Evolutionary conservation across 2,113 vertebrate genomes (phyloP).

Genomic region (Dasyurus viverrinus): DNA sequence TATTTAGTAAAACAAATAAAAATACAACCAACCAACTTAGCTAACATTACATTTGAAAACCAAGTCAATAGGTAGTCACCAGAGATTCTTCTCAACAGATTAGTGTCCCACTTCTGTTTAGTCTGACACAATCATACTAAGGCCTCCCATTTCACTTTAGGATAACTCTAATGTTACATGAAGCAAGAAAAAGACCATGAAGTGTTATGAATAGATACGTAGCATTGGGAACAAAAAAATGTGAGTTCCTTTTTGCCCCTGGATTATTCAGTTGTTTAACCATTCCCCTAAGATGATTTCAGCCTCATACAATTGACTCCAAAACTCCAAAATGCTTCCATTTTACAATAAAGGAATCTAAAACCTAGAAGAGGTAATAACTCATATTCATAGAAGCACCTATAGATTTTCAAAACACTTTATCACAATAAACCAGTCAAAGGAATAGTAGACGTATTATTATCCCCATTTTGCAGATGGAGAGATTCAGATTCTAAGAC

Average conservation of each 20-base stretch:
- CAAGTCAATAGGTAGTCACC: background rate
- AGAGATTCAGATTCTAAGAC: background rate
- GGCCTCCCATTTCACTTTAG: background rate
- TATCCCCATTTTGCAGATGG: background rate
- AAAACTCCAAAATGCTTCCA: background rate
- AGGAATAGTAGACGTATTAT: background rate
- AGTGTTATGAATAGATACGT: background rate
- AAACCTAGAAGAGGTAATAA: background rate
- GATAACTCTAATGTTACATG: background rate
- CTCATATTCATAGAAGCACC: background rate
- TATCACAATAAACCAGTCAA: background rate
- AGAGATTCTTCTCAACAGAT: background rate
- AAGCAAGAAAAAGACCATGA: background rate
- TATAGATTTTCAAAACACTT: background rate
- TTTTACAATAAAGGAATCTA: background rate
- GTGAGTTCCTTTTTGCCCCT: background rate
- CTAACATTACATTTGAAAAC: background rate
- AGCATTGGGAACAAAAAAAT: background rate
- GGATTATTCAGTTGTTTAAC: background rate
- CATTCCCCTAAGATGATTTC: background rate
- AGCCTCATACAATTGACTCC: background rate
- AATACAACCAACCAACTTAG: background rate
- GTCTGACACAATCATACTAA: background rate
- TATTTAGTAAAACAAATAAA: background rate
- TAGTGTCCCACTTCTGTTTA: background rate